These are phyloP conservation scores for Coenonympha arcania DNA, from an alignment of 2,888 invertebrate genomes.

Conservation along the genomic window DNA sequence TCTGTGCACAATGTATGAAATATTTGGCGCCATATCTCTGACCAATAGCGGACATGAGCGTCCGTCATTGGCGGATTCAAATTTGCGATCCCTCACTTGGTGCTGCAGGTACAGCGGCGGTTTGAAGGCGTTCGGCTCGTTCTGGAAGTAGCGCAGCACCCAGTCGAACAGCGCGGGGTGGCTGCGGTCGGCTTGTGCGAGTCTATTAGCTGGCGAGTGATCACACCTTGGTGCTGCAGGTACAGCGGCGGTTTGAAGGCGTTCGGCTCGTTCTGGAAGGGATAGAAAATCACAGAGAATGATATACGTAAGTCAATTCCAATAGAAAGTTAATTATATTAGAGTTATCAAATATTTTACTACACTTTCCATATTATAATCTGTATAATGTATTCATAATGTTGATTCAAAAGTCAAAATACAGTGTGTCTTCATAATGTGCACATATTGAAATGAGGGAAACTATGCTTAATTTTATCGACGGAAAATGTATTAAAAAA, in stretches of 20 bases:
- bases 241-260: slow-evolving; percentile 89
- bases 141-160: slow-evolving; percentile 86
- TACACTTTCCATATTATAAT: too few relatives aligned
- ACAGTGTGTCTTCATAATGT: too few relatives aligned
- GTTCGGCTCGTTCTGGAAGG: slow-evolving; percentile 78
- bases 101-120: slow-evolving; percentile 92
- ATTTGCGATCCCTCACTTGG: slow-evolving; percentile 75
- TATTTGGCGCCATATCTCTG: slow-evolving; percentile 10
- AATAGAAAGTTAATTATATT: too few relatives aligned
- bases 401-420: too few relatives aligned
- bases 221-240: slow-evolving; percentile 89
- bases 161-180: slow-evolving; percentile 91
- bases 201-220: slow-evolving; percentile 87
- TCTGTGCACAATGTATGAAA: slow-evolving; percentile 1
- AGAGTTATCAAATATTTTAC: too few relatives aligned
- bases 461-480: too few relatives aligned
- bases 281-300: too few relatives aligned
- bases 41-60: slow-evolving; percentile 37
- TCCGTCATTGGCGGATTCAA: slow-evolving; percentile 53
- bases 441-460: too few relatives aligned
- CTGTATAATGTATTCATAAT: too few relatives aligned
- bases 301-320: too few relatives aligned
- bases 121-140: slow-evolving; percentile 80
- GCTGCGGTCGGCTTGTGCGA: slow-evolving; percentile 87
- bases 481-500: too few relatives aligned